These are phyloP conservation scores for Ichneumon xanthorius DNA, from an alignment of 2,888 invertebrate genomes.

Conservation along the genomic window DNA sequence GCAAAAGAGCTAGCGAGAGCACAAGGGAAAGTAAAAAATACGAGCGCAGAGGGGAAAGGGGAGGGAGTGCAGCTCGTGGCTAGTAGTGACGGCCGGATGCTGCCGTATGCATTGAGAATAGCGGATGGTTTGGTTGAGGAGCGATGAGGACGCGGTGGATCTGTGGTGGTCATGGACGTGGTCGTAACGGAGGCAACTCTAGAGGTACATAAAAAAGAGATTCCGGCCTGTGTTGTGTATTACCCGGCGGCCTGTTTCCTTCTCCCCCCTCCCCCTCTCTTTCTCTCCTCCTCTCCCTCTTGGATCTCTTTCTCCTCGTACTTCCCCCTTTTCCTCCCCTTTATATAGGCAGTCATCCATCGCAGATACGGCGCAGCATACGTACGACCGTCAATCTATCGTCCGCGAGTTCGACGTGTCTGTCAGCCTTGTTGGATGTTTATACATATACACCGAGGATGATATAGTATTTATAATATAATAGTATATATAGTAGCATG, in stretches of 20 bases:
- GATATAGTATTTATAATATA: conserved; percentile 10
- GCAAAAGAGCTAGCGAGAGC: conserved; percentile 42
- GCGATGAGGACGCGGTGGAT: conserved; percentile 48
- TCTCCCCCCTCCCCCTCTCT: conserved; percentile 10
- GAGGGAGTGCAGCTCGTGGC: conserved; percentile 48
- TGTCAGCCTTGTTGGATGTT: conserved; percentile 23
- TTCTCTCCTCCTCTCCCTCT: background rate
- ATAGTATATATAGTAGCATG: conserved; percentile 1
- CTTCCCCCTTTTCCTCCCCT: conserved; percentile 33
- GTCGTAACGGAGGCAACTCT: conserved; percentile 77
- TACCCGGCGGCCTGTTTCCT: conserved; percentile 50
- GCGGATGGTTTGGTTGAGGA: conserved; percentile 67
- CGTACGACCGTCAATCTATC: conserved; percentile 17
- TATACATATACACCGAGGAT: conserved; percentile 13
- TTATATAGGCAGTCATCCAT: conserved; percentile 52
- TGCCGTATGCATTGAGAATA: conserved; percentile 76
- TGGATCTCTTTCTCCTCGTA: conserved; percentile 9
- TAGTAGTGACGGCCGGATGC: conserved; percentile 69
- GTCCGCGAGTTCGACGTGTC: conserved; percentile 31
- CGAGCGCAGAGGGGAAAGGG: background rate
- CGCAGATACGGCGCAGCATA: conserved; percentile 53
- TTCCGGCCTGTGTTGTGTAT: conserved; percentile 58
- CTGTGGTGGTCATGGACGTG: conserved; percentile 74
- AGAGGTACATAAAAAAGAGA: conserved; percentile 60
- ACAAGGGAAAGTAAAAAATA: conserved; percentile 31